Conservation (phyloP, 35 echinoderm and acorn worm species). For the Diadema setosum region DNA sequence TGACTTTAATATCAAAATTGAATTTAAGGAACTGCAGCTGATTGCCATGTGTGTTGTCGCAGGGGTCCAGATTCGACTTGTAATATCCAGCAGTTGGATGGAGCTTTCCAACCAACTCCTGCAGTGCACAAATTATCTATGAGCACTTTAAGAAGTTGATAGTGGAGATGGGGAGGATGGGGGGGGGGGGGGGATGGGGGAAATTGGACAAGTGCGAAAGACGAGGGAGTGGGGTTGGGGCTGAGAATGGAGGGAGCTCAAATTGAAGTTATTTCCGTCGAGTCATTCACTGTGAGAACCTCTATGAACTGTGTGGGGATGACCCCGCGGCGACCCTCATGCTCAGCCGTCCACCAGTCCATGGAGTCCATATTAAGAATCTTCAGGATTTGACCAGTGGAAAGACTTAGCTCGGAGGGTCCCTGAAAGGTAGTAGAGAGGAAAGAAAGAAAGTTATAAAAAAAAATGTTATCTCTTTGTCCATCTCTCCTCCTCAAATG, state of each 20-base stretch:
- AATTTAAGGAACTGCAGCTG: no score
- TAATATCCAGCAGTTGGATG: no score
- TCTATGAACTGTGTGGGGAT: constrained; percentile 10
- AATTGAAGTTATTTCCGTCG: not conserved
- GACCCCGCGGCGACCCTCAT: not conserved
- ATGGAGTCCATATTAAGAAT: not conserved
- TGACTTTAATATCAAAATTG: no score
- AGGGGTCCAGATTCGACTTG: no score
- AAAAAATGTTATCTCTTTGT: not conserved
- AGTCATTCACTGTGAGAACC: not conserved
- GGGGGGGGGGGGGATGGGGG: no score
- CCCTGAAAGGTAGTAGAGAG: not conserved
- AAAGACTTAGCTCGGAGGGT: constrained; percentile 13
- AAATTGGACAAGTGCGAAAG: no score
- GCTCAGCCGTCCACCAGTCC: constrained; percentile 4
- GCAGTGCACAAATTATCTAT: no score
- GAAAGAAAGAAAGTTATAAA: not conserved
- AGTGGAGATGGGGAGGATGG: no score
- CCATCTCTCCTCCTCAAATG: no score
- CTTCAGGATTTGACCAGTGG: constrained; percentile 20
- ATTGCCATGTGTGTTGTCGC: no score
- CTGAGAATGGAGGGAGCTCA: not conserved
- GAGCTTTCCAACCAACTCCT: no score
- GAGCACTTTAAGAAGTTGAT: no score
- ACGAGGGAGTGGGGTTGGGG: not conserved